Percentiles rank a stretch among this genome's conserved stretches.
These are phyloP conservation scores for Lagorchestes hirsutus DNA, from an alignment of 2,797 vertebrate genomes.

Conservation along the genomic window DNA sequence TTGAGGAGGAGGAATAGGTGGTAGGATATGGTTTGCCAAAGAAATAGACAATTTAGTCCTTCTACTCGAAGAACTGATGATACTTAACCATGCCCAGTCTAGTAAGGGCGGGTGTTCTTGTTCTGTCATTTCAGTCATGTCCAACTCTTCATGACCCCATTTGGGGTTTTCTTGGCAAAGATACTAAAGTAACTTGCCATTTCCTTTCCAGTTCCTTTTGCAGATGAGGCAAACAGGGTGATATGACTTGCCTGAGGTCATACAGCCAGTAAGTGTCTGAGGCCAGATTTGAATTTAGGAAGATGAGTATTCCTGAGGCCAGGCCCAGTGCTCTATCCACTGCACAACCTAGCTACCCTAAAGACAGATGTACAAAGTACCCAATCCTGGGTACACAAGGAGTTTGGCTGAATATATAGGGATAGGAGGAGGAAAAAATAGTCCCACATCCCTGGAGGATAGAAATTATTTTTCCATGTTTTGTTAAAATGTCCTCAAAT, in stretches of 20 bases:
- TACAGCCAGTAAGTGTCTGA: background rate
- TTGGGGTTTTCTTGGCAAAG: background rate
- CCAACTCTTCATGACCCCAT: background rate
- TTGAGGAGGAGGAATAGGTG: background rate
- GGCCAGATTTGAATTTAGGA: background rate
- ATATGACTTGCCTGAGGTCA: background rate
- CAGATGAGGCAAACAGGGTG: background rate
- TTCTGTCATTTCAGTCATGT: background rate
- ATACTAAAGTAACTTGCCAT: background rate
- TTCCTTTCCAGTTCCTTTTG: background rate
- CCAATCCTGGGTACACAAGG: background rate
- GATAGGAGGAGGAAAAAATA: background rate
- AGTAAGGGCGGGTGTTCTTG: background rate
- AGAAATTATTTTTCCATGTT: background rate
- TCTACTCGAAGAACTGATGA: background rate
- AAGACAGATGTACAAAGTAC: background rate
- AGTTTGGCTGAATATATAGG: background rate
- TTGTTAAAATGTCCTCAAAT: background rate
- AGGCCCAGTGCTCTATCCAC: background rate
- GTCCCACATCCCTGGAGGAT: background rate
- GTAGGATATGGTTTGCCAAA: background rate
- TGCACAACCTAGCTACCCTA: background rate
- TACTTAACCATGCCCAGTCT: background rate
- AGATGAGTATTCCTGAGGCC: background rate
- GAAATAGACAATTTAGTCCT: background rate